phyloP scores from a whole-genome alignment of 92 coral and sea anemone genomes.

The Scolanthus callimorphus region DNA sequence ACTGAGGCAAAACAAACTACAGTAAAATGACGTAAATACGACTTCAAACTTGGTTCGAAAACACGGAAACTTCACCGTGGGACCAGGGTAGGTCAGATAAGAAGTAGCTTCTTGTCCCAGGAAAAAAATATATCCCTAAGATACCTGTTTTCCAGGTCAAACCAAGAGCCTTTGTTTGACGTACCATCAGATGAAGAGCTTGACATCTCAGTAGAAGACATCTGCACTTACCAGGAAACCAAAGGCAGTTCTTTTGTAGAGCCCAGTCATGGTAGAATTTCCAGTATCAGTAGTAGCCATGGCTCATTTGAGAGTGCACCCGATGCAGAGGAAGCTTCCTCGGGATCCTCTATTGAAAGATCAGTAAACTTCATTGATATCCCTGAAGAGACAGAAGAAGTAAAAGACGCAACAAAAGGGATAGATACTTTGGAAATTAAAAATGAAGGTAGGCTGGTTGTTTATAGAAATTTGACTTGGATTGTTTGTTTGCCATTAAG shows the following conservation, averaged over 20 bases:
- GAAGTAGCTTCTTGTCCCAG: too few species aligned
- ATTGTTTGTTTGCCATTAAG: too few species aligned
- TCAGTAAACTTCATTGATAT: slow-evolving; percentile 1
- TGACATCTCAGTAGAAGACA: slow-evolving; percentile 70
- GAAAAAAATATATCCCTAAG: background rate
- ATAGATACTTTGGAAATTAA: slow-evolving; percentile 19
- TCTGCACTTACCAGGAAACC: slow-evolving; percentile 43
- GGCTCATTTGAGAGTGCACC: slow-evolving; percentile 44
- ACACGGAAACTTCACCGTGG: too few species aligned
- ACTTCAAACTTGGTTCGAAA: too few species aligned
- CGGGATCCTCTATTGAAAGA: background rate
- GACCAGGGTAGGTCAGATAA: too few species aligned
- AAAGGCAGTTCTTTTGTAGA: slow-evolving; percentile 23
- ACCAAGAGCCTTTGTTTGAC: slow-evolving; percentile 74
- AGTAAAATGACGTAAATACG: too few species aligned
- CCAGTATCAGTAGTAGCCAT: slow-evolving; percentile 69
- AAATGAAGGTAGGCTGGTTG: background rate
- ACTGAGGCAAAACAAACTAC: too few species aligned
- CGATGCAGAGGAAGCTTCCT: slow-evolving; percentile 5
- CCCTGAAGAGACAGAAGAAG: slow-evolving; percentile 23
- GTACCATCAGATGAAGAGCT: slow-evolving; percentile 62
- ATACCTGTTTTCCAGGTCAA: slow-evolving; percentile 16
- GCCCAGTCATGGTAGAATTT: slow-evolving; percentile 36
- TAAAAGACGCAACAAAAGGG: slow-evolving; percentile 14
- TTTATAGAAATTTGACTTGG: background rate